Conservation (phyloP, 2,113 vertebrate genomes). For the Pollachius pollachius region DNA sequence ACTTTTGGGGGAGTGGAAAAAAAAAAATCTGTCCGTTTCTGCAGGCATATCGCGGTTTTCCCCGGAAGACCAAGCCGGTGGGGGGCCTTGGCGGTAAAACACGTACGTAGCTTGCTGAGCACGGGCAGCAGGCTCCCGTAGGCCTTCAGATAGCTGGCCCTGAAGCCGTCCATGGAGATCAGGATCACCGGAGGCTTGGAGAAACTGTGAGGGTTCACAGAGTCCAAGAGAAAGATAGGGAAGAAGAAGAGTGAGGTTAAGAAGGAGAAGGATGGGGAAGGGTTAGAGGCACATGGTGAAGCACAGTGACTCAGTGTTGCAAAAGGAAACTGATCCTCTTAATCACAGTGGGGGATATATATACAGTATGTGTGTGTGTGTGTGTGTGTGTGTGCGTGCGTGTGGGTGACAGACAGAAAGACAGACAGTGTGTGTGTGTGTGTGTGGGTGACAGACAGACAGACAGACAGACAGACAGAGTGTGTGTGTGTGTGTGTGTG, state of each 20-base stretch:
- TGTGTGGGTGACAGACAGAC: too few species aligned
- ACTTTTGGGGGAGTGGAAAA: too few species aligned
- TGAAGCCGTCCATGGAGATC: slow-evolving; percentile 93
- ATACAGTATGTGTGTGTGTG: too few species aligned
- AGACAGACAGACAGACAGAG: too few species aligned
- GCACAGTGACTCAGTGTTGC: too few species aligned
- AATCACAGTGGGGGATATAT: not conserved
- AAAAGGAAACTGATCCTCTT: not conserved
- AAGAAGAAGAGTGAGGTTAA: not conserved
- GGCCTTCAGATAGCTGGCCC: slow-evolving; percentile 83
- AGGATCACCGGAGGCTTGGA: slow-evolving; percentile 85
- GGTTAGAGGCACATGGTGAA: too few species aligned
- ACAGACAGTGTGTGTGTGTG: too few species aligned
- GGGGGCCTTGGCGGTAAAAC: too few species aligned
- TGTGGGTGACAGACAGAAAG: too few species aligned
- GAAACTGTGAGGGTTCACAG: slow-evolving; percentile 71
- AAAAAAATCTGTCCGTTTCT: too few species aligned
- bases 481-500: not conserved
- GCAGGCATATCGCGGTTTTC: not conserved
- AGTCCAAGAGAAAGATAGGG: not conserved
- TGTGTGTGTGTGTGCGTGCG: too few species aligned
- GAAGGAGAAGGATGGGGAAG: not conserved
- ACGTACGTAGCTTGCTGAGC: slow-evolving; percentile 84
- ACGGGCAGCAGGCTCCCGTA: slow-evolving; percentile 77
- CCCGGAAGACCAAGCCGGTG: slow-evolving; percentile 53